phyloP scores from a whole-genome alignment of 2,888 invertebrate species.

The Pyrocoelia pectoralis region DNA sequence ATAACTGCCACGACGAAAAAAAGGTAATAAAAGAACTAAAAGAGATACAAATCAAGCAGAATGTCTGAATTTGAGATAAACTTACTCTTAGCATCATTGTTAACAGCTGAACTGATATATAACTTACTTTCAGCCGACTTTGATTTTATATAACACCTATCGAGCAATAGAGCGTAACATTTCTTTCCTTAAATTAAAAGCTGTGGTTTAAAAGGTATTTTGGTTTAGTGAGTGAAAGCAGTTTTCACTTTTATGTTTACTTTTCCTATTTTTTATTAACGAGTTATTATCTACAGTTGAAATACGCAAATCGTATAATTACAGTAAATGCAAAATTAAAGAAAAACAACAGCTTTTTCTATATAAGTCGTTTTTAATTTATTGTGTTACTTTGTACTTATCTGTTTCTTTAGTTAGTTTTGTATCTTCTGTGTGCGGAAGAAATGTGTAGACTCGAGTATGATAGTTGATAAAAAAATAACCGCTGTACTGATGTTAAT shows the following conservation, averaged over 20 bases:
- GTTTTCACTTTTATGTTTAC: conserved; percentile 23
- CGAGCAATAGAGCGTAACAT: conserved; percentile 22
- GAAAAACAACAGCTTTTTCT: no score
- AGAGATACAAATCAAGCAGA: neutral
- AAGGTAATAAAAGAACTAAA: conserved; percentile 25
- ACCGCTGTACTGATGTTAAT: no score
- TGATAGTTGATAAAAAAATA: no score
- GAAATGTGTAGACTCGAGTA: no score
- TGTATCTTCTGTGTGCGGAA: no score
- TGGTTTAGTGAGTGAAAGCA: conserved; percentile 34
- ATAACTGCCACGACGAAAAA: conserved; percentile 16
- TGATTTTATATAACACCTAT: neutral
- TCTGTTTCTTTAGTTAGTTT: no score
- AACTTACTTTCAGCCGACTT: neutral
- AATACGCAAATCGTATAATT: no score
- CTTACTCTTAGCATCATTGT: conserved; percentile 25
- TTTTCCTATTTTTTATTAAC: neutral
- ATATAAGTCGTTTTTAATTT: no score
- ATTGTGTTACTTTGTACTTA: no score
- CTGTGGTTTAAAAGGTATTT: conserved; percentile 17
- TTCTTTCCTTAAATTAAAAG: no score
- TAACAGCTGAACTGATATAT: neutral
- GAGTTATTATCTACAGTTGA: no score
- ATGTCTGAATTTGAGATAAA: conserved; percentile 2
- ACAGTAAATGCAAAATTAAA: no score